Evolutionary conservation across 2,888 invertebrate species (phyloP).

Genomic region (Parelbella ahira): DNA sequence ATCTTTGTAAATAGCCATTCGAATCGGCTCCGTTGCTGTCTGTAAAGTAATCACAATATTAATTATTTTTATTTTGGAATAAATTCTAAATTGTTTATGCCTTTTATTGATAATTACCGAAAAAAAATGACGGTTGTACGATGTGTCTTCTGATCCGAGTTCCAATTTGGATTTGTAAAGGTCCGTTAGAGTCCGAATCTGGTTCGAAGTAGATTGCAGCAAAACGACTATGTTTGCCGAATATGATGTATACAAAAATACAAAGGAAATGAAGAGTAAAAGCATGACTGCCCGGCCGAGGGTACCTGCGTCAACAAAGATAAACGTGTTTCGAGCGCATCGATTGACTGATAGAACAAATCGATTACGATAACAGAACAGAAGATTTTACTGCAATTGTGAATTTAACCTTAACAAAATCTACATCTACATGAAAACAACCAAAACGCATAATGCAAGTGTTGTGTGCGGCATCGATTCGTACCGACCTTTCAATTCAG

Average conservation of each 20-base stretch:
- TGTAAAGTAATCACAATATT: too few species aligned
- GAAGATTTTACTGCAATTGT: too few species aligned
- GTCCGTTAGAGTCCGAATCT: conserved; percentile 82
- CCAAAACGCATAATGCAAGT: too few species aligned
- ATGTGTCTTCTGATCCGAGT: conserved; percentile 83
- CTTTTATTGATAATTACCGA: conserved; percentile 55
- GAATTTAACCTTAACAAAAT: too few species aligned
- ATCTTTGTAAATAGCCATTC: conserved; percentile 80
- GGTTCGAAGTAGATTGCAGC: conserved; percentile 84
- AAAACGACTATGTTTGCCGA: conserved; percentile 87
- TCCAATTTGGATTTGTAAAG: conserved; percentile 83
- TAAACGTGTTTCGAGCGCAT: too few species aligned
- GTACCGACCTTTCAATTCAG: conserved; percentile 40
- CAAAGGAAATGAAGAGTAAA: conserved; percentile 79
- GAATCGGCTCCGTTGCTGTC: conserved; percentile 70
- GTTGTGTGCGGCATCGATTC: too few species aligned
- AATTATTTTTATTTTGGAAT: too few species aligned
- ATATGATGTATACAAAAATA: conserved; percentile 86
- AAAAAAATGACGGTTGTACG: conserved; percentile 83
- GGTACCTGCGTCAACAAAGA: conserved; percentile 49
- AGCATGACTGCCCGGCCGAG: conserved; percentile 82
- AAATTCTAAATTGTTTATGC: too few species aligned
- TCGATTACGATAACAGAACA: too few species aligned
- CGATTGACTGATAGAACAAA: too few species aligned
- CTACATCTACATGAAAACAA: too few species aligned